Percentiles rank a stretch among this genome's conserved stretches.
phyloP scores from a whole-genome alignment of 1,140 invertebrate species.

The Coelopa frigida region DNA sequence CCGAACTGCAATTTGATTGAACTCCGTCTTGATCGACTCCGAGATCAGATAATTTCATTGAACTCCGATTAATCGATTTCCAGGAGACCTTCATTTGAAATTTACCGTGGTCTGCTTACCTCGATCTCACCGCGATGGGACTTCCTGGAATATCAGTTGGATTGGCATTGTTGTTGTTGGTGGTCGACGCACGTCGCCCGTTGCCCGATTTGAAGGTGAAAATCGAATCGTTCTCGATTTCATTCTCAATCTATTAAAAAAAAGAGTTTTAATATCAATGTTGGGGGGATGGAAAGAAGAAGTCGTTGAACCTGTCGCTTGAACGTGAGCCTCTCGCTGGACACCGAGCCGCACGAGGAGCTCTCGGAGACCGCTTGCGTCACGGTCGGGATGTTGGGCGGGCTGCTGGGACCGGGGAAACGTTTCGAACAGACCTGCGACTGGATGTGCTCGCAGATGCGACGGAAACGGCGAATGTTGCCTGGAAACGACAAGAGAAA shows the following conservation, averaged over 20 bases:
- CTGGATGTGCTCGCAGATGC: slow-evolving; percentile 95
- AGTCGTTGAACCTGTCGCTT: slow-evolving; percentile 43
- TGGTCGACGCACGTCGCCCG: slow-evolving; percentile 52
- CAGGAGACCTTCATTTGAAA: no score
- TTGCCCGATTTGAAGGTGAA: slow-evolving; percentile 55
- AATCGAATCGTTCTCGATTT: slow-evolving; percentile 54
- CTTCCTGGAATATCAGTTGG: slow-evolving; percentile 47
- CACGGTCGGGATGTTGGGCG: slow-evolving; percentile 56
- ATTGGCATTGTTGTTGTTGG: slow-evolving; percentile 55
- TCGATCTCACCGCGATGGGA: slow-evolving; percentile 51
- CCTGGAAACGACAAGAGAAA: slow-evolving; percentile 50
- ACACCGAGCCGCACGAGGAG: slow-evolving; percentile 75
- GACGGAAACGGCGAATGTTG: slow-evolving; percentile 87
- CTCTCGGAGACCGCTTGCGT: slow-evolving; percentile 54
- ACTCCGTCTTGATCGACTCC: no score
- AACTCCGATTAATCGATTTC: no score
- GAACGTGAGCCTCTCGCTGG: slow-evolving; percentile 59
- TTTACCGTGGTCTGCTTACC: slow-evolving; percentile 36
- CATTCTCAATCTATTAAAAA: slow-evolving; percentile 51
- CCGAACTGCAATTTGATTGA: no score
- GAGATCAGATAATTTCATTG: no score
- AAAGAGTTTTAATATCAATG: slow-evolving; percentile 7
- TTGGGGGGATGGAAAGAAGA: background rate
- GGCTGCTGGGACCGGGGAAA: slow-evolving; percentile 52
- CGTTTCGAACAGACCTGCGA: slow-evolving; percentile 65